A percentile compares a stretch with the other conserved stretches of the same genome.
These are phyloP conservation scores for Pteromalus puparum DNA, from an alignment of 1,140 invertebrate genomes.

Conservation along the genomic window DNA sequence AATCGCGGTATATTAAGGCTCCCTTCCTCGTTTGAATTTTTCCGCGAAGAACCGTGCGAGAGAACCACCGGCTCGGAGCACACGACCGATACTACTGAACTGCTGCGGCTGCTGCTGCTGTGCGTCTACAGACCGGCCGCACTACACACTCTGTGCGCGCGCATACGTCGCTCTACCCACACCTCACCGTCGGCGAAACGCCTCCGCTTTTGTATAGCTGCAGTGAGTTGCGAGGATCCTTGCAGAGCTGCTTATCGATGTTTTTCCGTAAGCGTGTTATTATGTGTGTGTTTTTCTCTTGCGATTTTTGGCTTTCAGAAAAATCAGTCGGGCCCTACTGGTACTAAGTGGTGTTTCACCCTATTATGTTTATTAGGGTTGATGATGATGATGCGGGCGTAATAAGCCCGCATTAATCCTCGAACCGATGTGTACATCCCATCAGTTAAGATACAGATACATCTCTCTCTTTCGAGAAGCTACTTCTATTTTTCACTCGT, in stretches of 20 bases:
- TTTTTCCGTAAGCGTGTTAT: no score
- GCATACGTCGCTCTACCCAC: conserved; percentile 39
- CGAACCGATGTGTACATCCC: neutral
- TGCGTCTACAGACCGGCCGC: conserved; percentile 42
- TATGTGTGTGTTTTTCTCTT: no score
- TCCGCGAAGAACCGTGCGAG: conserved; percentile 12
- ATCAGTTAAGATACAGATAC: neutral
- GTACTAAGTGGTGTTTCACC: neutral
- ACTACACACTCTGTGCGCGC: neutral
- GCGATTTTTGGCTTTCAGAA: neutral
- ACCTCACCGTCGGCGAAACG: conserved; percentile 28
- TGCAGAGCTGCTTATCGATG: no score
- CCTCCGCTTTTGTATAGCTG: conserved; percentile 14
- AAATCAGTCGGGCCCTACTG: neutral
- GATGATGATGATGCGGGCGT: conserved; percentile 1
- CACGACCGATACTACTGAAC: conserved; percentile 57
- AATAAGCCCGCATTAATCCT: conserved; percentile 9
- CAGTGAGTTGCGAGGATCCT: no score
- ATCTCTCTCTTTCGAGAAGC: neutral
- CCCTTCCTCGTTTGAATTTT: neutral
- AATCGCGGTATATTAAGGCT: no score
- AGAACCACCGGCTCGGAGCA: conserved; percentile 54
- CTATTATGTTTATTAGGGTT: conserved; percentile 14
- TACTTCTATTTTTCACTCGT: no score
- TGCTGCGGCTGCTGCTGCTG: conserved; percentile 53